Evolutionary conservation across 2,797 vertebrate genomes (phyloP).

Genomic region (Gobio occitaniae): DNA sequence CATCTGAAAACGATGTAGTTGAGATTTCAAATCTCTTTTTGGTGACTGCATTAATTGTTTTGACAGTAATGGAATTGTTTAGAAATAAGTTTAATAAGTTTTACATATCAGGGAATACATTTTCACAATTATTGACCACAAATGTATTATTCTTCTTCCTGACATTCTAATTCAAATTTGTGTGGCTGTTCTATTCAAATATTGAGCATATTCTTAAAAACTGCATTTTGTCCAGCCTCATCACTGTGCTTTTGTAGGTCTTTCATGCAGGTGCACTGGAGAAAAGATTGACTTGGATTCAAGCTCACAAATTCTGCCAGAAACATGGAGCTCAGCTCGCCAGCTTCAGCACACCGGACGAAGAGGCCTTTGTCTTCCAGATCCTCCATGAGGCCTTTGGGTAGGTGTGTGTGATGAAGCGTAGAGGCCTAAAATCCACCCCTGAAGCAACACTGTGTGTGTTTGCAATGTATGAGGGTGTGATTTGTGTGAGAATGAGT

Average conservation of each 20-base stretch:
- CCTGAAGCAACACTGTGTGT: neutral
- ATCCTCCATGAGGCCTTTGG: slow-evolving; percentile 91
- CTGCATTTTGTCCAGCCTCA: neutral
- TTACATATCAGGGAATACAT: neutral
- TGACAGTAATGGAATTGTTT: neutral
- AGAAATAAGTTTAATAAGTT: neutral
- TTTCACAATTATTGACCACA: neutral
- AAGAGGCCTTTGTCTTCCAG: slow-evolving; percentile 88
- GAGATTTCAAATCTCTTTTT: neutral
- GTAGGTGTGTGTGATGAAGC: slow-evolving; percentile 72
- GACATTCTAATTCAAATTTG: neutral
- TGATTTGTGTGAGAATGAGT: slow-evolving; percentile 61
- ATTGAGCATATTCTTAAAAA: neutral
- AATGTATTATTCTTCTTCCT: neutral
- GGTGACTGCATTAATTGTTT: neutral
- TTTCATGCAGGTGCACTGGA: slow-evolving; percentile 84
- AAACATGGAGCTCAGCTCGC: slow-evolving; percentile 89
- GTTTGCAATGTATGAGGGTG: slow-evolving; percentile 45
- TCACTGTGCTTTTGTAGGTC: slow-evolving; percentile 75
- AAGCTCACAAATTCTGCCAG: slow-evolving; percentile 86
- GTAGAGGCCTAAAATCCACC: neutral
- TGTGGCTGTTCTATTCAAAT: neutral
- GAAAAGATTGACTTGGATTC: slow-evolving; percentile 88
- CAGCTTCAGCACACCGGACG: slow-evolving; percentile 86
- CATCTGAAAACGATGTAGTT: no score